A percentile compares a stretch with the other conserved stretches of the same genome.
phyloP scores from a whole-genome alignment of 2,888 invertebrate genomes.

The Tridacna gigas region DNA sequence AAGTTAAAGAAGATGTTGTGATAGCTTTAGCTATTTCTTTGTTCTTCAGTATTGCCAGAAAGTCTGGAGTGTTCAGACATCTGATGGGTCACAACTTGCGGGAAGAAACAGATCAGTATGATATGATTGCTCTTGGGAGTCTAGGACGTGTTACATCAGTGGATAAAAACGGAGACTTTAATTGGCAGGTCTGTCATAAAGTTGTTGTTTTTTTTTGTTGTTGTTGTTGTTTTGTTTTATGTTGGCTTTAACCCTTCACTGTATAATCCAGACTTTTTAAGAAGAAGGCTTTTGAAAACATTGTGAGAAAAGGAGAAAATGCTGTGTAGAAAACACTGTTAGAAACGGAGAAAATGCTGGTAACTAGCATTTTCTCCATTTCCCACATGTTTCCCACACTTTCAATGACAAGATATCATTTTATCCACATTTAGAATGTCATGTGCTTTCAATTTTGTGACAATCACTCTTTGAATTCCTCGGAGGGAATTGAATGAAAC shows the following conservation, averaged over 20 bases:
- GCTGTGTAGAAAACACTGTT: not conserved
- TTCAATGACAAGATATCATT: too few relatives aligned
- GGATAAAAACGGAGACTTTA: constrained; percentile 79
- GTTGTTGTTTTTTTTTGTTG: not conserved
- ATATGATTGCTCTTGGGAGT: constrained; percentile 78
- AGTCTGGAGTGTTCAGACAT: constrained; percentile 78
- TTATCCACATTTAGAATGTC: too few relatives aligned
- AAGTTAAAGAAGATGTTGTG: too few relatives aligned
- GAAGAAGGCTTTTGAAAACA: too few relatives aligned
- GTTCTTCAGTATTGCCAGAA: constrained; percentile 74
- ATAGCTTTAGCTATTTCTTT: not conserved
- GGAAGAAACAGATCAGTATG: constrained; percentile 75
- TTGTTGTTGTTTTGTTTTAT: too few relatives aligned
- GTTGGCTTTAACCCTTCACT: too few relatives aligned
- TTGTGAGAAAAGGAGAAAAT: too few relatives aligned
- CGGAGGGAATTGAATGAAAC: too few relatives aligned
- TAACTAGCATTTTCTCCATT: not conserved
- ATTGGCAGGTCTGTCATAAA: constrained; percentile 81
- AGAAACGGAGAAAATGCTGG: not conserved
- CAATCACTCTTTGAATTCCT: too few relatives aligned
- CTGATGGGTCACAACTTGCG: constrained; percentile 79
- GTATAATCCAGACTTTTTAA: too few relatives aligned
- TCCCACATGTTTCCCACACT: not conserved
- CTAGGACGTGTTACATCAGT: constrained; percentile 80
- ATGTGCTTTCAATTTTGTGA: too few relatives aligned